Percentiles rank a stretch among this genome's conserved stretches.
Evolutionary conservation across 2,888 invertebrate species (phyloP).

Genomic region (Chydorus sphaericus): DNA sequence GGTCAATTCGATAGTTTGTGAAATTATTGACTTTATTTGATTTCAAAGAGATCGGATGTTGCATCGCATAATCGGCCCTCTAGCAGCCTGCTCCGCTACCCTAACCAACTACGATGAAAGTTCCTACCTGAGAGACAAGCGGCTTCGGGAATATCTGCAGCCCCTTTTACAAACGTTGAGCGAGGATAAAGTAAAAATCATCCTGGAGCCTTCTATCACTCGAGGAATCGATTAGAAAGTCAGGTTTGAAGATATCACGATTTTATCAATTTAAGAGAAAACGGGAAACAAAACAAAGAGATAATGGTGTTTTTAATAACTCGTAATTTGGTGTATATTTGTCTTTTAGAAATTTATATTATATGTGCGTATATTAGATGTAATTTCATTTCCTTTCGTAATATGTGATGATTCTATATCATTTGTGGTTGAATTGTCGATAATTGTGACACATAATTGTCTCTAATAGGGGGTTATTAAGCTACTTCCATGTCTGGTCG

Average conservation of each 20-base stretch:
- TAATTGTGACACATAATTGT: no score
- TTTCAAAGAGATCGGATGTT: slow-evolving; percentile 64
- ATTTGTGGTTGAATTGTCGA: no score
- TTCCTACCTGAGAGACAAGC: slow-evolving; percentile 79
- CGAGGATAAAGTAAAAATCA: slow-evolving; percentile 66
- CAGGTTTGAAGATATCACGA: not conserved
- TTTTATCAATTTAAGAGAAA: not conserved
- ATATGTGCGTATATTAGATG: no score
- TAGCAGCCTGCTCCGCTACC: slow-evolving; percentile 78
- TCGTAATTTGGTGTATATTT: no score
- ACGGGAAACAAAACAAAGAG: no score
- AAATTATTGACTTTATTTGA: slow-evolving; percentile 19
- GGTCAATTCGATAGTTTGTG: slow-evolving; percentile 12
- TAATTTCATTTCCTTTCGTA: no score
- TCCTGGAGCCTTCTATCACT: slow-evolving; percentile 71
- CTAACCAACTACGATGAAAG: slow-evolving; percentile 89
- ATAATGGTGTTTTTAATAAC: no score
- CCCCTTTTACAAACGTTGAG: slow-evolving; percentile 73
- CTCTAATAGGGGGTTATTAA: not conserved
- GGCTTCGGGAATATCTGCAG: slow-evolving; percentile 69
- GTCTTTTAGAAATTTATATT: no score
- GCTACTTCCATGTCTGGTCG: not conserved
- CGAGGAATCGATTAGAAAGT: slow-evolving; percentile 37
- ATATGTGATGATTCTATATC: not conserved
- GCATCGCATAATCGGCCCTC: slow-evolving; percentile 78